Evolutionary conservation across 2,113 vertebrate species (phyloP).

Genomic region (Solenodon paradoxus): DNA sequence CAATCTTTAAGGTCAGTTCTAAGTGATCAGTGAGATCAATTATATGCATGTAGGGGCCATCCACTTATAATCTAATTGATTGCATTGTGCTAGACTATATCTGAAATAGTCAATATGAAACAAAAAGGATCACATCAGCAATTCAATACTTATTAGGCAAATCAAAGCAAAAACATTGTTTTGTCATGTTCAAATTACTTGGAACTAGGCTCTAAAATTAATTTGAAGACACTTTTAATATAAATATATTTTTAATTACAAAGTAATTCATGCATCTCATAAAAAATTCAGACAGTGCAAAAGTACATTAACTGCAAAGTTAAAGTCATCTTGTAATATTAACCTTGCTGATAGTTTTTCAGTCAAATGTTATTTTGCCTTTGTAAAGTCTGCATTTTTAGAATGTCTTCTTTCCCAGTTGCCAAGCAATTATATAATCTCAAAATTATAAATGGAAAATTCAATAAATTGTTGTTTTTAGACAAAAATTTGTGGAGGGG

Average conservation of each 20-base stretch:
- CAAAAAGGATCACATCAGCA: background rate
- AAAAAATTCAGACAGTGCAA: background rate
- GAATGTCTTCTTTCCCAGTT: background rate
- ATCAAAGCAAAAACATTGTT: background rate
- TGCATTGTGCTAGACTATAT: background rate
- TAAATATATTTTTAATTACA: background rate
- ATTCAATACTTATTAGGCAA: background rate
- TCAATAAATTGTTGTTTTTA: background rate
- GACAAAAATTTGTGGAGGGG: background rate
- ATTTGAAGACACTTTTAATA: background rate
- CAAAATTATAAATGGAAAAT: constrained; percentile 22
- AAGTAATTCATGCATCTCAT: background rate
- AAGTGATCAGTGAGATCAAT: background rate
- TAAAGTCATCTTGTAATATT: background rate
- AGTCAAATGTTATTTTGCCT: background rate
- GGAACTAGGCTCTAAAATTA: background rate
- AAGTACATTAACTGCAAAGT: background rate
- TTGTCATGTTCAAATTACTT: background rate
- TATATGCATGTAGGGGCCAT: background rate
- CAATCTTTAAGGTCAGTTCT: background rate
- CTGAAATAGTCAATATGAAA: background rate
- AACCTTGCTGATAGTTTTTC: background rate
- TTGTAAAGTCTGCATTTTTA: background rate
- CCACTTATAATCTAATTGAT: background rate
- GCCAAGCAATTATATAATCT: background rate